These are phyloP conservation scores for Turnix velox DNA, from an alignment of 2,113 vertebrate species.

Conservation along the genomic window DNA sequence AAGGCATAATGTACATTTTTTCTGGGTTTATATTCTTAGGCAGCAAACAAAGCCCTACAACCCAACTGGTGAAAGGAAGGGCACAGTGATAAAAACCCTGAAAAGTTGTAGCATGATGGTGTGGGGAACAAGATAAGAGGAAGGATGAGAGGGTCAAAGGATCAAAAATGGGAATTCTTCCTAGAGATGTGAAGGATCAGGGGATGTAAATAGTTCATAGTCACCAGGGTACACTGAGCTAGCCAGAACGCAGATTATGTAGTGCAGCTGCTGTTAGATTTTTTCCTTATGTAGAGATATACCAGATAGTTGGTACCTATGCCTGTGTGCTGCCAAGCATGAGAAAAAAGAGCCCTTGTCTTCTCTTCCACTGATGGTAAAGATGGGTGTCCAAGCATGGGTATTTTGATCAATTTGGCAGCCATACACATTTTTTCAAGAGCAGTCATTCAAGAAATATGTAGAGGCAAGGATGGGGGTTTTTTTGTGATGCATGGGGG, in stretches of 20 bases:
- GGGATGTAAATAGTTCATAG: background rate
- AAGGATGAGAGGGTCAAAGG: background rate
- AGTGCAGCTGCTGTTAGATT: background rate
- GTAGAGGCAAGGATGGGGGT: background rate
- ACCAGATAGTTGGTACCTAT: background rate
- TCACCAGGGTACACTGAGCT: background rate
- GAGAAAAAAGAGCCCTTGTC: background rate
- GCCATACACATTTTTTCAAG: background rate
- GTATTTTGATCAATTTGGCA: background rate
- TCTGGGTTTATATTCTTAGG: background rate
- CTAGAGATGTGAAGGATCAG: background rate
- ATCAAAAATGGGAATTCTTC: background rate
- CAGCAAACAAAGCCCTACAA: background rate
- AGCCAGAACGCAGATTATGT: accelerated
- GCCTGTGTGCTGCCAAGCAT: background rate
- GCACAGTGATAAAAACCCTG: background rate
- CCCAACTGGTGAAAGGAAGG: background rate
- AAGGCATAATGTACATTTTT: background rate
- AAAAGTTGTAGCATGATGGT: background rate
- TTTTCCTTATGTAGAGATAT: background rate
- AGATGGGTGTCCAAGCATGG: background rate
- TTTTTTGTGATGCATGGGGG: background rate
- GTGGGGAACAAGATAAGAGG: background rate
- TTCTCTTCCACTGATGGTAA: background rate
- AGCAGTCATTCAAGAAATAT: background rate